A percentile compares a stretch with the other conserved stretches of the same genome.
Evolutionary conservation across 2,797 vertebrate species (phyloP).

Genomic region (Acanthis flammea): DNA sequence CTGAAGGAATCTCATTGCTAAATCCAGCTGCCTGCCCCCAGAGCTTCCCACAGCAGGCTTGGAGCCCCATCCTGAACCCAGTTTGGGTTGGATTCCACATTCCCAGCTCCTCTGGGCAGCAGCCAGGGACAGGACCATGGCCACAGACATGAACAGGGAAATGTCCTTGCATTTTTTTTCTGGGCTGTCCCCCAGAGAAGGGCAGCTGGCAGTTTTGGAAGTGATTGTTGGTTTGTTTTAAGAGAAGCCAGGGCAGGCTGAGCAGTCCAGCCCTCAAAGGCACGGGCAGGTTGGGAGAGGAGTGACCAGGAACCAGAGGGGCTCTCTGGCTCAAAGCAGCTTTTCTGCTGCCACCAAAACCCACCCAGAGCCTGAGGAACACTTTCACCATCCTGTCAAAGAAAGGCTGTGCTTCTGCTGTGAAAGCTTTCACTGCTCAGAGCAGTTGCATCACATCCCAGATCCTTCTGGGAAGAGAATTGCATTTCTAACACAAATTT

Average conservation of each 20-base stretch:
- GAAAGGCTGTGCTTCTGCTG: neutral
- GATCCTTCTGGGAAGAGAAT: neutral
- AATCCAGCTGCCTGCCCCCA: neutral
- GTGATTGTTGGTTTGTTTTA: neutral
- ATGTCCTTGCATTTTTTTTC: neutral
- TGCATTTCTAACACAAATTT: neutral
- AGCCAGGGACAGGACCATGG: fast-evolving
- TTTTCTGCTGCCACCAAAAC: neutral
- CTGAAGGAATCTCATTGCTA: neutral
- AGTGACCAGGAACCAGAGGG: neutral
- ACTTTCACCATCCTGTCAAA: neutral
- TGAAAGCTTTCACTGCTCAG: fast-evolving
- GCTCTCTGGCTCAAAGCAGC: neutral
- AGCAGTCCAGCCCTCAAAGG: neutral
- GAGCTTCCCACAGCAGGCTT: neutral
- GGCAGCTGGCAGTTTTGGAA: neutral
- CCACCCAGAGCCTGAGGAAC: neutral
- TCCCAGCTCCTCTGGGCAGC: neutral
- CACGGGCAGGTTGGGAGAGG: neutral
- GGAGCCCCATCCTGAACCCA: neutral
- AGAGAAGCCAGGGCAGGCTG: neutral
- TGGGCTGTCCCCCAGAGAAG: neutral
- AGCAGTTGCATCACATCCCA: neutral
- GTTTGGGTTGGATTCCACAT: neutral
- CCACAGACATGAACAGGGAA: neutral